Conservation (phyloP, 1,140 invertebrate genomes). For the Pinna nobilis region DNA sequence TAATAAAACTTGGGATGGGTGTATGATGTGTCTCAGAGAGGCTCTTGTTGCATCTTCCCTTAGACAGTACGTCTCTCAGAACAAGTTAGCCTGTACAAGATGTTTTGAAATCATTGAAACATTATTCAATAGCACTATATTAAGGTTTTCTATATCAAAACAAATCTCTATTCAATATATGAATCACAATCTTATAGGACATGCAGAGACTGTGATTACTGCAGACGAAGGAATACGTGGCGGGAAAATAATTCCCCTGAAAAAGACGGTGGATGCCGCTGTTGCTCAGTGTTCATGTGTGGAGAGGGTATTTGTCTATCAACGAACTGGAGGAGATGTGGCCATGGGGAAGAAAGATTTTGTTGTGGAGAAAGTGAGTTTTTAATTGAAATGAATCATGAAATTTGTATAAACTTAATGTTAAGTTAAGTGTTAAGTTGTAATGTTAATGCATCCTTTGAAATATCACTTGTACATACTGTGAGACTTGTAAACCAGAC, state of each 20-base stretch:
- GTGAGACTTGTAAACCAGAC: no score
- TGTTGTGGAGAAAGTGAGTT: constrained; percentile 64
- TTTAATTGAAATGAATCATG: not conserved
- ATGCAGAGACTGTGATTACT: constrained; percentile 76
- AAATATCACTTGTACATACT: not conserved
- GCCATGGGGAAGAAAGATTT: constrained; percentile 70
- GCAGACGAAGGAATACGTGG: constrained; percentile 76
- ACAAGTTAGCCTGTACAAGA: no score
- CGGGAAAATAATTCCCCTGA: constrained; percentile 76
- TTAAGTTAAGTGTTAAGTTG: no score
- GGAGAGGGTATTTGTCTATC: constrained; percentile 75
- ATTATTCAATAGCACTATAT: no score
- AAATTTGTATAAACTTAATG: not conserved
- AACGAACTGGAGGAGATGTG: constrained; percentile 69
- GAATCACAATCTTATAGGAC: constrained; percentile 70
- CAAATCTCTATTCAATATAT: no score
- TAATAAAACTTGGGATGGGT: no score
- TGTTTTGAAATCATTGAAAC: no score
- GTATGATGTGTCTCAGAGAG: no score
- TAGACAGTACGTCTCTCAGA: no score
- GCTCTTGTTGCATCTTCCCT: no score
- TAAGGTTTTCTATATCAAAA: no score
- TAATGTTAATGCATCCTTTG: no score
- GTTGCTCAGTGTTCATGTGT: constrained; percentile 73
- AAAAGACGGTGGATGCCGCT: constrained; percentile 77